Conservation (phyloP, 2,888 invertebrate genomes). For the Didymodactylos carnosus region DNA sequence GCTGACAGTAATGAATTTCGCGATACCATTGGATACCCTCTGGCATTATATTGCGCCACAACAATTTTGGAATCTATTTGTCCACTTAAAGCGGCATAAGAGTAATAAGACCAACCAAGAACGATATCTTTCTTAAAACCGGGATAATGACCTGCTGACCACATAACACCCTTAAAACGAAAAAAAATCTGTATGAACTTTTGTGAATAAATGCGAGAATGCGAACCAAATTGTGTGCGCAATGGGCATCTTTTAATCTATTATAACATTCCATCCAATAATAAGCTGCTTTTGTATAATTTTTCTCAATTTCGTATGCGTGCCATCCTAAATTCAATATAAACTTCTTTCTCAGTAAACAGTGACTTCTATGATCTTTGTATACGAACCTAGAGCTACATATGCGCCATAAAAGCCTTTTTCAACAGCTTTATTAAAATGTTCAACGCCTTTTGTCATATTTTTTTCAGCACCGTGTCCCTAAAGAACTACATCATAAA, state of each 20-base stretch:
- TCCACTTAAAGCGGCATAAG: constrained; percentile 21
- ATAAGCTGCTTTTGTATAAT: constrained; percentile 23
- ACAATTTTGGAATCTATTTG: constrained; percentile 26
- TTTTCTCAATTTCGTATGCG: constrained; percentile 22
- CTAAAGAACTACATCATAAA: constrained; percentile 17
- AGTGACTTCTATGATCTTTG: neutral
- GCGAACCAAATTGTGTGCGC: neutral
- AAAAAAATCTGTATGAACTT: neutral
- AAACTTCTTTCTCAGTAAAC: neutral
- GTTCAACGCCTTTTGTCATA: constrained; percentile 20
- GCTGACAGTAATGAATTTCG: constrained; percentile 20
- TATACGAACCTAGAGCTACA: neutral
- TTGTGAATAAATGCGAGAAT: neutral
- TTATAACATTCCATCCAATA: constrained; percentile 5
- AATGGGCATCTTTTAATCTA: neutral
- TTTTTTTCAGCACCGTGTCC: constrained; percentile 26
- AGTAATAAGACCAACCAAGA: constrained; percentile 22
- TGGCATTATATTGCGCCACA: constrained; percentile 22
- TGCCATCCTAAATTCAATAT: constrained; percentile 31
- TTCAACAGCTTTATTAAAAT: constrained; percentile 23
- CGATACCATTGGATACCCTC: constrained; percentile 21
- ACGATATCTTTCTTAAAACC: constrained; percentile 19
- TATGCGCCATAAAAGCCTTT: neutral
- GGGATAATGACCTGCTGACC: neutral
- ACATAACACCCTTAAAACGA: neutral